Percentiles rank a stretch among this genome's conserved stretches.
These are phyloP conservation scores for Cheilosia vulpina DNA, from an alignment of 2,888 invertebrate species.

Conservation along the genomic window DNA sequence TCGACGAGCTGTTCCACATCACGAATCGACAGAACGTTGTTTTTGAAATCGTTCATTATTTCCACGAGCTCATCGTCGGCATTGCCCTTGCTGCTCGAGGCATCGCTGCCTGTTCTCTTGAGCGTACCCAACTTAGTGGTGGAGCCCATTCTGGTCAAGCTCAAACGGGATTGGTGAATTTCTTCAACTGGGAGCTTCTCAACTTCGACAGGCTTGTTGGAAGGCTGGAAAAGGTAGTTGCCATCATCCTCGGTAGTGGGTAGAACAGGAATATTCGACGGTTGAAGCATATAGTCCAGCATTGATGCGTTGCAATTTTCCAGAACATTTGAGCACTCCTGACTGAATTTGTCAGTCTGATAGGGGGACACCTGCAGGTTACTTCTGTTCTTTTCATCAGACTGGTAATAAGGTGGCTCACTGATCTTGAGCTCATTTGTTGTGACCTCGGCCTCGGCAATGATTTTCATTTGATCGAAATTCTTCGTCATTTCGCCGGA, in stretches of 20 bases:
- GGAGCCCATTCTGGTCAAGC: constrained; percentile 77
- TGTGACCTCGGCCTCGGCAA: constrained; percentile 79
- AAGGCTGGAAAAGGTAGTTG: constrained; percentile 82
- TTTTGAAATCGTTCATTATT: constrained; percentile 95
- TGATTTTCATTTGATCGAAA: constrained; percentile 79
- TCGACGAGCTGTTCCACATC: constrained; percentile 94
- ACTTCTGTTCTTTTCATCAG: constrained; percentile 81
- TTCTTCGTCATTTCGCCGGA: constrained; percentile 80
- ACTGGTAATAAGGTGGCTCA: constrained; percentile 83
- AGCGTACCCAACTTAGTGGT: constrained; percentile 79
- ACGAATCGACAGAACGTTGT: constrained; percentile 92
- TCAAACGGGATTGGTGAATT: constrained; percentile 75
- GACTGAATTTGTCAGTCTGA: constrained; percentile 82
- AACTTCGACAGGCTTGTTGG: constrained; percentile 82
- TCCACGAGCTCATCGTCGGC: constrained; percentile 91
- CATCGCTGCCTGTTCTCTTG: constrained; percentile 82
- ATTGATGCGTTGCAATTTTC: constrained; percentile 80
- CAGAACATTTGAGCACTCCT: constrained; percentile 82
- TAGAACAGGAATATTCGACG: constrained; percentile 86
- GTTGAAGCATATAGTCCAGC: constrained; percentile 86
- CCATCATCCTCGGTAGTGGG: constrained; percentile 79
- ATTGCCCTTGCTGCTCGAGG: constrained; percentile 81
- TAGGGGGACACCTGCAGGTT: constrained; percentile 78
- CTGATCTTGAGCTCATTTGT: constrained; percentile 82
- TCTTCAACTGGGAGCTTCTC: constrained; percentile 70